Percentiles rank a stretch among this genome's conserved stretches.
These are phyloP conservation scores for Dendropsophus ebraccatus DNA, from an alignment of 2,113 vertebrate species.

Conservation along the genomic window DNA sequence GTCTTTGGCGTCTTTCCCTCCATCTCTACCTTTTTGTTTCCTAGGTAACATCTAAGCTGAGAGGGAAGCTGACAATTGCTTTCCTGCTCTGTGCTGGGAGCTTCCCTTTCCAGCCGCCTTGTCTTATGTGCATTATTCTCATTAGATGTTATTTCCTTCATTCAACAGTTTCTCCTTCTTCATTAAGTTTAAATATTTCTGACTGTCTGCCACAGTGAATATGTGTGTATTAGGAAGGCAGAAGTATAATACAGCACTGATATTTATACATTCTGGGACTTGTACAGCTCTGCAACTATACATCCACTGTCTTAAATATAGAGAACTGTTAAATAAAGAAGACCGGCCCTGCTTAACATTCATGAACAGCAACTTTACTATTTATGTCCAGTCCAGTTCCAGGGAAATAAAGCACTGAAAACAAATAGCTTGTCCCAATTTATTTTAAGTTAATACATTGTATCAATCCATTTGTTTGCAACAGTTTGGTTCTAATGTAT, in stretches of 20 bases:
- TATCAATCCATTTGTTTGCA: background rate
- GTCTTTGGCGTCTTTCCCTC: slow-evolving; percentile 24
- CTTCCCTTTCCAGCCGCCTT: slow-evolving; percentile 30
- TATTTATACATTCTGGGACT: background rate
- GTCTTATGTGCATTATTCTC: slow-evolving; percentile 12
- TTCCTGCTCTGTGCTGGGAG: slow-evolving; percentile 10
- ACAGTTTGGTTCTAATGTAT: background rate
- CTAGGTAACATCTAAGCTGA: slow-evolving; percentile 52
- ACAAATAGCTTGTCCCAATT: background rate
- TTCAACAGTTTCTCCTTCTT: slow-evolving; percentile 35
- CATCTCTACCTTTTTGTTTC: slow-evolving; percentile 55
- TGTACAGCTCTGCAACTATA: background rate
- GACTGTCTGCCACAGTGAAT: slow-evolving; percentile 5
- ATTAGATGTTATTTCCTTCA: slow-evolving; percentile 26
- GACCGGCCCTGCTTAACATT: background rate
- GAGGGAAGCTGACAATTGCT: slow-evolving; percentile 42
- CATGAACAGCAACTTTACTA: background rate
- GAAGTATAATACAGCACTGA: background rate
- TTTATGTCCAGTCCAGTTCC: background rate
- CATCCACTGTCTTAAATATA: background rate
- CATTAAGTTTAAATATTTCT: slow-evolving; percentile 2
- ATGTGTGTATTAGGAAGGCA: background rate
- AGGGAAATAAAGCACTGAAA: background rate
- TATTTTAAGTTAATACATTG: background rate
- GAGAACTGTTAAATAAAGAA: background rate